Base-by-base conservation (phyloP, 2,888 invertebrate genomes). In the Drosophila recens region DNA sequence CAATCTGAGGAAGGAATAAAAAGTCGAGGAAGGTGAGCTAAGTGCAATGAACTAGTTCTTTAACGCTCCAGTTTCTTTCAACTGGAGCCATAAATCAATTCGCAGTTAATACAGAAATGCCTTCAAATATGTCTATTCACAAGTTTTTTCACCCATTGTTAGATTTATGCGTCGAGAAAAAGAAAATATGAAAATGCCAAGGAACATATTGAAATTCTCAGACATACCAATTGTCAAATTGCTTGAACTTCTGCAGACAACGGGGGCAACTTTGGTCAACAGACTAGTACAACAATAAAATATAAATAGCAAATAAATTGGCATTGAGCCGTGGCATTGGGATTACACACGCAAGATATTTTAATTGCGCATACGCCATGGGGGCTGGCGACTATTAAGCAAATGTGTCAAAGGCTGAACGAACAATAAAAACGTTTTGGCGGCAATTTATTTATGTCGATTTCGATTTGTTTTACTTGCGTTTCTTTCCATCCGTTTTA, bases 381-480 rank as follows among this genome's bases (percentile, higher is more conserved):
- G 45, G 36, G 53, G 38, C 10, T 43, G 33, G 40, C 20, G 30
- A 38, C 64, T 54, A 56, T 87, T 80, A 83, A 65, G 72, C 67
- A 71, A 81, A 84, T 77, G 80, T 88, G 86, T 77, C 87, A 86
- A 86, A 88, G 83, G 83, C 83, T 75, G 65, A 58, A 66, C 54
- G 45, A 61, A 30, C 78, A 51, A 82, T 79, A 80, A 86, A 86
- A 86, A 73, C 77, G 75, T 75, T 86, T 82, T 72, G 59, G 45
- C 64, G 65, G 61, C 72, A 80, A 84, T 80, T 86, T 86, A 88
- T 86, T 78, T 78, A 78, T 75, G 80, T 58, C 71, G 69, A 82
- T 73, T 80, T 73, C 62, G 66, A 75, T 75, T 78, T 70, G 40
- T 27, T 67, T 67, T 57, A 69, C 77, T 76, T 68, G 64, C 62